Percentiles rank a stretch among this genome's conserved stretches.
These are phyloP conservation scores for Drosophila cardini DNA, from an alignment of 1,140 invertebrate genomes.

Conservation along the genomic window DNA sequence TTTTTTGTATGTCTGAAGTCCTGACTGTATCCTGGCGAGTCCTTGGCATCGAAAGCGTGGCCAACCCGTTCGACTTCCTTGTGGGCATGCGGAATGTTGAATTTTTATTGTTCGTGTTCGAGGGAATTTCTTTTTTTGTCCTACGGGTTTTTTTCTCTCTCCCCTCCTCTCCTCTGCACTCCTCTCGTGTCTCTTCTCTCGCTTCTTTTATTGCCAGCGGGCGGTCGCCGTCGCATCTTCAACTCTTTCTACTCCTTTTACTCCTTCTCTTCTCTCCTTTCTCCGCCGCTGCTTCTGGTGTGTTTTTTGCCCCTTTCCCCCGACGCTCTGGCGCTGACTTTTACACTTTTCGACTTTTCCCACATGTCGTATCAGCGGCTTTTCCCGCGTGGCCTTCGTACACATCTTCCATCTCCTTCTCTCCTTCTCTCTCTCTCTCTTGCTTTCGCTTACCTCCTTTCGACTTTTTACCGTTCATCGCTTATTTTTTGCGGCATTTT, in stretches of 20 bases:
- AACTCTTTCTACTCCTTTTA: constrained; percentile 7
- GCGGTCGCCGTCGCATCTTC: constrained; percentile 64
- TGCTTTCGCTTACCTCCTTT: neutral
- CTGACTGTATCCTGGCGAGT: constrained; percentile 14
- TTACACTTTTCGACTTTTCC: constrained; percentile 73
- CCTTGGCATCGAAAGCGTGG: neutral
- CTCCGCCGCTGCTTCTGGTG: neutral
- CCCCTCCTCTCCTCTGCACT: too few relatives aligned
- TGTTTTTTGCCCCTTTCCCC: constrained; percentile 1
- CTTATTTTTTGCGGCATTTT: constrained; percentile 43
- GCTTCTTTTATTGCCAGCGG: constrained; percentile 72
- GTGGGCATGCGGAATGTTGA: constrained; percentile 69
- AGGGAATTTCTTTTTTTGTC: constrained; percentile 8
- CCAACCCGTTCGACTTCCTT: constrained; percentile 49
- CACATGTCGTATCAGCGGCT: constrained; percentile 78
- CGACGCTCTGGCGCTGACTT: constrained; percentile 49
- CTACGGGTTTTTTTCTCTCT: neutral
- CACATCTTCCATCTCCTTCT: constrained; percentile 29
- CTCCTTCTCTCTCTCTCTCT: constrained; percentile 1
- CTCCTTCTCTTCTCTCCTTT: neutral
- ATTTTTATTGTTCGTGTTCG: constrained; percentile 80
- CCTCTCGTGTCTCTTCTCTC: neutral
- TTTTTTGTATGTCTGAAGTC: neutral
- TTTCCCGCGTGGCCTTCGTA: constrained; percentile 73
- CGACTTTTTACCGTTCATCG: constrained; percentile 21